A percentile compares a stretch with the other conserved stretches of the same genome.
phyloP scores from a whole-genome alignment of 2,888 invertebrate species.

The Drosophila fungiperda region DNA sequence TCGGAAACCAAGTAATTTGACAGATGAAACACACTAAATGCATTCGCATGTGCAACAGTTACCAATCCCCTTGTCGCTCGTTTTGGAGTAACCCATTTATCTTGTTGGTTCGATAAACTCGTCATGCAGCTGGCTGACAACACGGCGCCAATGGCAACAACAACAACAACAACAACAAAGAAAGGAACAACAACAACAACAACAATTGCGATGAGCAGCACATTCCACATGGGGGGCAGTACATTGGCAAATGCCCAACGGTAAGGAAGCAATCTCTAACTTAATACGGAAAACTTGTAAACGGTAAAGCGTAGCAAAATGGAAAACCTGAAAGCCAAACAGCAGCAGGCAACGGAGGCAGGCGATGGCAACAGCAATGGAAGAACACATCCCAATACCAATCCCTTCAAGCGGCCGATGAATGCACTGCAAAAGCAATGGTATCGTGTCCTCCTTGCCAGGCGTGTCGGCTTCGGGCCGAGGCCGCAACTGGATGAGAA shows the following conservation, averaged over 20 bases:
- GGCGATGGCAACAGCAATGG: constrained; percentile 3
- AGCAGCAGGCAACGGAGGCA: constrained; percentile 2
- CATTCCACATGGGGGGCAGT: constrained; percentile 40
- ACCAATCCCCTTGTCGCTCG: not conserved
- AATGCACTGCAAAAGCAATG: constrained; percentile 84
- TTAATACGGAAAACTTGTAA: constrained; percentile 75
- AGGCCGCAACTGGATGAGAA: constrained; percentile 58
- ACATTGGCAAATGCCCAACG: constrained; percentile 66
- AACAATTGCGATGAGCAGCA: constrained; percentile 9
- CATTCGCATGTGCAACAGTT: constrained; percentile 61
- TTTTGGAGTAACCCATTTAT: constrained; percentile 56
- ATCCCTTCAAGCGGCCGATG: constrained; percentile 84
- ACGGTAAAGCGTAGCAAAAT: constrained; percentile 44
- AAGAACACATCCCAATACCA: constrained; percentile 43
- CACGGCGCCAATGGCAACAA: constrained; percentile 43
- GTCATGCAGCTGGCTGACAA: constrained; percentile 63
- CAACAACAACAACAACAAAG: constrained; percentile 14
- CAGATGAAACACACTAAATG: constrained; percentile 48
- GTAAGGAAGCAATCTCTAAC: constrained; percentile 72
- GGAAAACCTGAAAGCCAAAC: constrained; percentile 49
- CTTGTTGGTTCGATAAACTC: constrained; percentile 78
- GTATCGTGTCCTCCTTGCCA: constrained; percentile 83
- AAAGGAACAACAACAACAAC: constrained; percentile 13
- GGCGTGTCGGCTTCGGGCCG: constrained; percentile 80
- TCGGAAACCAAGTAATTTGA: constrained; percentile 35